Percentiles rank a stretch among this genome's conserved stretches.
phyloP scores from a whole-genome alignment of 2,888 invertebrate species.

The Nebria brevicollis region DNA sequence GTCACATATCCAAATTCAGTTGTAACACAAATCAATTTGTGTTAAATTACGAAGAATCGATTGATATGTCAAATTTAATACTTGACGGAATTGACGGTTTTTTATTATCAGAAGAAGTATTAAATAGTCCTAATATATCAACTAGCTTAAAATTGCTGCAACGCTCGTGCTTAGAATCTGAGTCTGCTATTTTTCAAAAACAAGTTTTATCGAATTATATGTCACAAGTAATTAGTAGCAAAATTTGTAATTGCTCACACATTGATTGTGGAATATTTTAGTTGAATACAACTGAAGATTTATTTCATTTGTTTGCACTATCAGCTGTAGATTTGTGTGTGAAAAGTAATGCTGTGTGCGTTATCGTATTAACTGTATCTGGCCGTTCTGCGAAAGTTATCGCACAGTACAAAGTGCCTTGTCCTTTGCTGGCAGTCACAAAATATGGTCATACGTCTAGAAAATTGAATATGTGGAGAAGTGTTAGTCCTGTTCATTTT shows the following conservation, averaged over 20 bases:
- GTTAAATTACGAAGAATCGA: conserved; percentile 81
- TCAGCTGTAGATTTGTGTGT: conserved; percentile 80
- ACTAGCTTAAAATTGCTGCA: conserved; percentile 77
- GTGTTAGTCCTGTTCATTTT: conserved; percentile 67
- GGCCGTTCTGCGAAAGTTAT: conserved; percentile 76
- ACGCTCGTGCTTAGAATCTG: conserved; percentile 86
- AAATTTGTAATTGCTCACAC: not conserved
- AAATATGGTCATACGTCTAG: conserved; percentile 74
- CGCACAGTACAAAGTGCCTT: conserved; percentile 75
- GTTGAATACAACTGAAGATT: conserved; percentile 61
- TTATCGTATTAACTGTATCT: conserved; percentile 82
- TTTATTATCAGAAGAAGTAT: conserved; percentile 84
- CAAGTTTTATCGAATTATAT: conserved; percentile 79
- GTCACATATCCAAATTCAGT: conserved; percentile 84
- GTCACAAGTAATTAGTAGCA: conserved; percentile 60
- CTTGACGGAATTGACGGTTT: conserved; percentile 91
- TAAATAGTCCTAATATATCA: conserved; percentile 78
- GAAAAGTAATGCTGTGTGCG: conserved; percentile 74
- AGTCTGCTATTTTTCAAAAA: conserved; percentile 84
- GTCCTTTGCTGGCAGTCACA: conserved; percentile 81
- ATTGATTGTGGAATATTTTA: not conserved
- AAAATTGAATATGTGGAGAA: conserved; percentile 71
- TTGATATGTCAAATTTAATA: conserved; percentile 92
- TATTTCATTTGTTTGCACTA: conserved; percentile 75
- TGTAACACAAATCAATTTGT: conserved; percentile 84